Base-by-base conservation (phyloP, 2,888 invertebrate genomes). In the Ichneumoninae sp. region DNA sequence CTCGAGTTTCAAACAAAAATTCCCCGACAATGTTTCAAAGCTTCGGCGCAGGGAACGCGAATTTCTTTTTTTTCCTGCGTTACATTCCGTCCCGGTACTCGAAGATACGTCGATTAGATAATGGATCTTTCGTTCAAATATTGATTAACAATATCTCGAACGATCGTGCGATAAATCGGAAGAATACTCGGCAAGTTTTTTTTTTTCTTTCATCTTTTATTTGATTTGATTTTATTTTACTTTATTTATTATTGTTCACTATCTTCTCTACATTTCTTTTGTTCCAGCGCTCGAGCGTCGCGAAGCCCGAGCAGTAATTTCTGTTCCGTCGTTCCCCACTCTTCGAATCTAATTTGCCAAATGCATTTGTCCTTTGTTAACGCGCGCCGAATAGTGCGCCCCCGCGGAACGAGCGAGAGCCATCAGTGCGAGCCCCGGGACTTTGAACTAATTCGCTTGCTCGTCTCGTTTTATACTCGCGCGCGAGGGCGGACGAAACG, bases 351-450 rank as follows among this genome's bases (percentile, higher is more conserved):
- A 86, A 87, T 87, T 86, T 80, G 80, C 66, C 79, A 83, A 83
- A 87, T 82, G 52, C 80, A 84, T 84, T 87, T 87, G 86, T 79
- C 84, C 86, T 86, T 84, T 84, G 83, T 77, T 83, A 78, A 66
- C 71, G 70, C 60, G 70, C 22, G 74, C 30, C 65, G 54, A 70
- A 70, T 54, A 33, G 71, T 33, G 65, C 50, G 50, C 36, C 50
- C 52, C 65, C 50, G 50, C 33, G 36, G 13, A 47, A 26, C 60
- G 60, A 47, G 44, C 30, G 54, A 71, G 54, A 36, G 57, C 52
- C 52, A 22, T 22, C 19, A 54, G 52, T 54, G 52, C n/a, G 52
- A 54, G 33, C 36, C 44, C 33, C 66, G 72, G 79, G 82, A 79
- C 79, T 82, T 79, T 76, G 82, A 71, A 82, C 84, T 82, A 85